Evolutionary conservation across 2,888 invertebrate genomes (phyloP).

Genomic region (Orgyia antiqua): DNA sequence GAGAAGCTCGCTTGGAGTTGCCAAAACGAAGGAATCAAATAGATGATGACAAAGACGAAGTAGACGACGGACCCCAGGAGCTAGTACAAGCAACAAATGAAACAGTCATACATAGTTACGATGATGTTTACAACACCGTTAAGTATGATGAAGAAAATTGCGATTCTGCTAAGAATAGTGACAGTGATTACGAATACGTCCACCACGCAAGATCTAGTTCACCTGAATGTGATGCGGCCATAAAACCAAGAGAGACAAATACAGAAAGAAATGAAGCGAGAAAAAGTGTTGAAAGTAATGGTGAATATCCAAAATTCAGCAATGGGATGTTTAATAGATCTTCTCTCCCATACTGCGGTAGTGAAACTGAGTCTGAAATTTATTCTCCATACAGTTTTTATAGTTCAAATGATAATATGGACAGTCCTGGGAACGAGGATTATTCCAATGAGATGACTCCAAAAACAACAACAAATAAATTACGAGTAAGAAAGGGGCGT

Average conservation of each 20-base stretch:
- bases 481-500: constrained; percentile 87
- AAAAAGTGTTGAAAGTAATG: constrained; percentile 40
- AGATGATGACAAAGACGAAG: constrained; percentile 75
- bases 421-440: constrained; percentile 59
- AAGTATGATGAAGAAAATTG: constrained; percentile 68
- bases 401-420: constrained; percentile 78
- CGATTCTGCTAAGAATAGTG: constrained; percentile 72
- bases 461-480: constrained; percentile 78
- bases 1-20: constrained; percentile 82
- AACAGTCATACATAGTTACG: constrained; percentile 66
- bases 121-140: constrained; percentile 66
- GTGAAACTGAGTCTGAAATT: constrained; percentile 90
- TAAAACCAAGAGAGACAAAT: constrained; percentile 56
- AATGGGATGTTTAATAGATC: constrained; percentile 79
- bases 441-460: constrained; percentile 64
- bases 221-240: constrained; percentile 81
- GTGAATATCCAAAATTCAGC: constrained; percentile 80
- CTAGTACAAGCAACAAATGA: constrained; percentile 69
- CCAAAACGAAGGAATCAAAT: constrained; percentile 70
- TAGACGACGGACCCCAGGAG: constrained; percentile 61
- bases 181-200: constrained; percentile 82
- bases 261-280: constrained; percentile 45
- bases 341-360: constrained; percentile 89
- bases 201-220: constrained; percentile 82
- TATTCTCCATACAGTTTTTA: constrained; percentile 90